Conservation (phyloP, 1,140 invertebrate genomes). For the Drosophila tropicalis region DNA sequence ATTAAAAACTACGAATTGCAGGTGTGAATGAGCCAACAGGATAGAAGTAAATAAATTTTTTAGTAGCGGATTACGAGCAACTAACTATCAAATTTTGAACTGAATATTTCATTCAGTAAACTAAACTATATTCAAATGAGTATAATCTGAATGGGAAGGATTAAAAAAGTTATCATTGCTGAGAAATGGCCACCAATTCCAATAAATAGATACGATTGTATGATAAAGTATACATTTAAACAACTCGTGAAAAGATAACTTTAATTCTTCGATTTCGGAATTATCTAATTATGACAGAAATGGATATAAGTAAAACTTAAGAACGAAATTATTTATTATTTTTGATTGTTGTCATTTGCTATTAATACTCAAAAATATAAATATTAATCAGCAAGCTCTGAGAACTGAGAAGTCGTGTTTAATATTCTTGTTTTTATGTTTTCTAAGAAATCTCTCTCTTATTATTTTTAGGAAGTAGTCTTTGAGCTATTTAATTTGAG, state of each 20-base stretch:
- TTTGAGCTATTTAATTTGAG: slow-evolving; percentile 17
- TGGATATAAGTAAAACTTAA: no score
- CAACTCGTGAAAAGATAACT: no score
- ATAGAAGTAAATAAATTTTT: slow-evolving; percentile 24
- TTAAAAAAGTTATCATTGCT: background rate
- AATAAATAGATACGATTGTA: background rate
- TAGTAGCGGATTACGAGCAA: slow-evolving; percentile 39
- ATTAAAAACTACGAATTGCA: slow-evolving; percentile 57
- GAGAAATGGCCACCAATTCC: background rate
- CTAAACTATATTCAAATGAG: background rate
- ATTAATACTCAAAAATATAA: no score
- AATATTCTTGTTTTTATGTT: background rate
- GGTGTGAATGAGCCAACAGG: slow-evolving; percentile 12
- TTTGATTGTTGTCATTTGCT: no score
- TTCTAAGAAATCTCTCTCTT: background rate
- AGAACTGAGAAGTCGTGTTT: no score
- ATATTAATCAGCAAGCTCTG: no score
- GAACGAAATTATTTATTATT: no score
- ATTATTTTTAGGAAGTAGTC: background rate
- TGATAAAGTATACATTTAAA: no score
- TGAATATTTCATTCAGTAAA: no score
- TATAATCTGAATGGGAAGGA: background rate
- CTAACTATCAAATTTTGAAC: background rate
- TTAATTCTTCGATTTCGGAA: no score
- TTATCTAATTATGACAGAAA: no score